phyloP scores from a whole-genome alignment of 2,888 invertebrate genomes.

The Acronicta aceris region DNA sequence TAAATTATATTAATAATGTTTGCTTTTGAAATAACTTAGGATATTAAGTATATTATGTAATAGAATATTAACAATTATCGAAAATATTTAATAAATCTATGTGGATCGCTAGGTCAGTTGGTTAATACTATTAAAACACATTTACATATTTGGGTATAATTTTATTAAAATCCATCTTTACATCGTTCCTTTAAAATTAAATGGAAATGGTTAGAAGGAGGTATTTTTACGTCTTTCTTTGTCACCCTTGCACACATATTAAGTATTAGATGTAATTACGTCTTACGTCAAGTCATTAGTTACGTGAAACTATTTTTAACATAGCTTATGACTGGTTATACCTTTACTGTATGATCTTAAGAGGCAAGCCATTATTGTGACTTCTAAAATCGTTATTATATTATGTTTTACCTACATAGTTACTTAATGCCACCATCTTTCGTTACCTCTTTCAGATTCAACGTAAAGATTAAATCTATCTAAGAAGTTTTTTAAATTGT shows the following conservation, averaged over 20 bases:
- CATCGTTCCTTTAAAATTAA: constrained; percentile 59
- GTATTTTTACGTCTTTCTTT: constrained; percentile 37
- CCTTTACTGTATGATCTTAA: constrained; percentile 31
- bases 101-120: constrained; percentile 12
- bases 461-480: constrained; percentile 26
- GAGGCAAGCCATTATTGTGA: constrained; percentile 42
- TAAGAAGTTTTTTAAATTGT: constrained; percentile 7
- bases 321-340: constrained; percentile 21
- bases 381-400: constrained; percentile 46
- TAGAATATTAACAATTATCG: constrained; percentile 1
- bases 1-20: constrained; percentile 22
- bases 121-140: constrained; percentile 47
- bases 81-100: background rate
- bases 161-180: constrained; percentile 77
- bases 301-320: constrained; percentile 25
- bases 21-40: constrained; percentile 2
- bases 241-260: constrained; percentile 24
- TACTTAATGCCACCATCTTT: constrained; percentile 36
- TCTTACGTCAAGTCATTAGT: constrained; percentile 20
- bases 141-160: constrained; percentile 67
- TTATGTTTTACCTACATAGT: constrained; percentile 34
- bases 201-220: constrained; percentile 50
- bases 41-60: no score
- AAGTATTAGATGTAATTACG: constrained; percentile 10
- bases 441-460: constrained; percentile 42